A percentile compares a stretch with the other conserved stretches of the same genome.
These are phyloP conservation scores for Lophotriccus pileatus DNA, from an alignment of 2,797 vertebrate species.

Conservation along the genomic window DNA sequence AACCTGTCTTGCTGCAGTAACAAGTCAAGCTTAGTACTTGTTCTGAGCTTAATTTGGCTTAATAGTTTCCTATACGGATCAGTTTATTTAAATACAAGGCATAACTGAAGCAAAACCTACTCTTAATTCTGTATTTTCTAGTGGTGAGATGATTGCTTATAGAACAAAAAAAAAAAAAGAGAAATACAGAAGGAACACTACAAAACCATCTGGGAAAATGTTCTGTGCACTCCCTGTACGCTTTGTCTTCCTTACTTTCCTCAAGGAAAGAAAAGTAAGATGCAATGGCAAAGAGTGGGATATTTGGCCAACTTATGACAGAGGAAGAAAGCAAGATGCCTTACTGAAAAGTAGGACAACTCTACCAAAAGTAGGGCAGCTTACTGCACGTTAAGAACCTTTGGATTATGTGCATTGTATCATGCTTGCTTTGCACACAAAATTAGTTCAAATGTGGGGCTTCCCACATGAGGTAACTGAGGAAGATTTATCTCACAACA, in stretches of 20 bases:
- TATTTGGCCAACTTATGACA: background rate
- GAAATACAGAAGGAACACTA: background rate
- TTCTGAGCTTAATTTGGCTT: background rate
- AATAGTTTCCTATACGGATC: background rate
- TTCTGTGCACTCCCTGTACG: background rate
- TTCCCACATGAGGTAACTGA: background rate
- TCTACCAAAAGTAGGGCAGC: constrained; percentile 24
- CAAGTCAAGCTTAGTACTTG: background rate
- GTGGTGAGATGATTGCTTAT: background rate
- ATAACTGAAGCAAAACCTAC: background rate
- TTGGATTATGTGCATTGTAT: background rate
- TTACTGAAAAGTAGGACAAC: constrained; percentile 17
- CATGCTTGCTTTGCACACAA: background rate
- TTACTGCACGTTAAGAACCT: background rate
- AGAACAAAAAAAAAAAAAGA: background rate
- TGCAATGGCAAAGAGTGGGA: background rate
- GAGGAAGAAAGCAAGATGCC: background rate
- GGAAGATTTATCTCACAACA: background rate
- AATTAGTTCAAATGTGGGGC: background rate
- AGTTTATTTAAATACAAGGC: background rate
- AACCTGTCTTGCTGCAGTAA: background rate
- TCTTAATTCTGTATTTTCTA: background rate
- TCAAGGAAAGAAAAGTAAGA: background rate
- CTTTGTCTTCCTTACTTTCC: background rate
- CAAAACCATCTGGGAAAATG: background rate